Evolutionary conservation across 2,888 invertebrate genomes (phyloP), one percentile per base, ranked within the genome.

Genomic region (Drosophila maculinotata): DNA sequence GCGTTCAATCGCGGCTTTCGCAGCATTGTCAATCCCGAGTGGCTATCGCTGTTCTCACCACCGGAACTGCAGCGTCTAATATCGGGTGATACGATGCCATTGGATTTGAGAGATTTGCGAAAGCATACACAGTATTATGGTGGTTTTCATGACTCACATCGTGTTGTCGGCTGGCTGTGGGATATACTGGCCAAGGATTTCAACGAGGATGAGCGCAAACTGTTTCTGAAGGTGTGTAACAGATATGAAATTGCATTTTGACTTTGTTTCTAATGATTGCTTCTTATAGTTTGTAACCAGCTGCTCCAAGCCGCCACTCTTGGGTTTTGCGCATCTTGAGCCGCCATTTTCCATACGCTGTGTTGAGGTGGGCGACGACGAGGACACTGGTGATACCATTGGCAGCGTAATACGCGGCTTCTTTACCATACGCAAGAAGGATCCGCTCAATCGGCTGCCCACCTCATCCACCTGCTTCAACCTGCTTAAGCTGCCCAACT

Each of bases 381-480:
- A 97, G 91, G 97, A 97, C 84, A 97, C 96, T 0, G 97, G 97
- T 64, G 92, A 92, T 64, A 92, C 92, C 3, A 78, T 94, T 93
- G 98, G 98, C 14, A 98, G 98, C 90, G 99, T 99, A 0, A 96
- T 99, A 69, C 94, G 99, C 62, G 99, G 99, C 14, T 99, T 99
- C 92, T 98, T 99, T 91, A 98, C 99, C 9, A 98, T 99, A 87
- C 94, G 98, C 47, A 97, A 97, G 90, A 97, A 97, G 89, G 98
- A 98, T 90, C 97, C 98, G 0, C 94, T 97, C 48, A 97, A 98
- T 90, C 94, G 99, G 30, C 93, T 99, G 38, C 99, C 99, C n/a
- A 99, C 99, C 0, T 98, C 99, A 0, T 99, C 99, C 0, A 99
- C 99, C 0, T 99, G 99, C 90, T 99, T 99, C 92, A 99, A 99